phyloP scores from a whole-genome alignment of 2,797 vertebrate species.

The Serranus cabrilla region DNA sequence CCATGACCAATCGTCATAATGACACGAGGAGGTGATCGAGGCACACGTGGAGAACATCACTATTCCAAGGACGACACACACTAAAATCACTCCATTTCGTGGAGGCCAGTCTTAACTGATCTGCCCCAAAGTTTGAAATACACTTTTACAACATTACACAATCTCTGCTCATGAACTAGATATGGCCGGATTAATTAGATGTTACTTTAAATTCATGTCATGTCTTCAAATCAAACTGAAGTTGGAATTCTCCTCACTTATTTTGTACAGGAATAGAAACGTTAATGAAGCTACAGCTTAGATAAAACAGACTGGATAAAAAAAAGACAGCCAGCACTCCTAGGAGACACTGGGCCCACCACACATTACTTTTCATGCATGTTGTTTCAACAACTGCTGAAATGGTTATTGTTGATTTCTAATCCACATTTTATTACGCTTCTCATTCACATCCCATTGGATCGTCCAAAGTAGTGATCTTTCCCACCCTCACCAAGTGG shows the following conservation, averaged over 20 bases:
- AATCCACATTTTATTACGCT: too few relatives aligned
- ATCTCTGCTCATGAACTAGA: background rate
- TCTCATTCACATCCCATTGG: too few relatives aligned
- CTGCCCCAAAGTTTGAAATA: background rate
- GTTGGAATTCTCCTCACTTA: background rate
- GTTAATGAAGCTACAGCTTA: background rate
- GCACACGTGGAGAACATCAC: conserved; percentile 13
- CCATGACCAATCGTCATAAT: conserved; percentile 57
- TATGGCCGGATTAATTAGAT: background rate
- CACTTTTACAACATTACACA: background rate
- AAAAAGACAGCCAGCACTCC: too few relatives aligned
- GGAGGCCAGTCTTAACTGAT: background rate
- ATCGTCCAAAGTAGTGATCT: too few relatives aligned
- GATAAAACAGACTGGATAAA: too few relatives aligned
- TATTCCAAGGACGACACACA: conserved; percentile 4
- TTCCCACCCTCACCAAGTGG: too few relatives aligned
- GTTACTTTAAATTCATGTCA: background rate
- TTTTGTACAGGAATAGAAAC: background rate
- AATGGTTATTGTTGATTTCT: too few relatives aligned
- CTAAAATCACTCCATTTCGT: background rate
- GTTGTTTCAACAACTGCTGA: too few relatives aligned
- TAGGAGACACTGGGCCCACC: too few relatives aligned
- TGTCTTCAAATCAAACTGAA: background rate
- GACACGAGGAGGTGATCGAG: conserved; percentile 23
- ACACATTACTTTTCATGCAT: too few relatives aligned